Evolutionary conservation across 2,797 vertebrate species (phyloP), one percentile per base, ranked within the genome.

Genomic region (Oreonectes daqikongensis): DNA sequence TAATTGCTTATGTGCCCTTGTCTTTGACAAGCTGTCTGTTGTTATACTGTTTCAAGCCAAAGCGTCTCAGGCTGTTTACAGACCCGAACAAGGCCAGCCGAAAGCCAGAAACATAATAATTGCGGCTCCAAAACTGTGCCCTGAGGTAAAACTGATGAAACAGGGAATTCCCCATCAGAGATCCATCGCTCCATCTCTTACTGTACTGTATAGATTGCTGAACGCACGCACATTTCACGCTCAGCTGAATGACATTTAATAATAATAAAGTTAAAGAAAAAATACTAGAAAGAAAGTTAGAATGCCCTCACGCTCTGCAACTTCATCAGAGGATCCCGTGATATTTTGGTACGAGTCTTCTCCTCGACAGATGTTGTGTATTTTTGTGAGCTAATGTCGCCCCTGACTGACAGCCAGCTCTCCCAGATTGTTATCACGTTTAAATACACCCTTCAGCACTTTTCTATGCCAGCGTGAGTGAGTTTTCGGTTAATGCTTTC

Each of bases 31-130:
- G 57, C 64, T 82, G 64, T 73, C 60, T 64, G 52, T n/a, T 69
- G 60, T 26, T 67, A 38, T 53, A 42, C 40, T 6, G 42, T 42
- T 72, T 48, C 24, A 9, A 2, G 74, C 79, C 79, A 86, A 80
- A 85, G 83, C 71, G 76, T 71, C 63, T 66, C 73, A 76, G 66
- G 80, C 77, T 84, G 80, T 86, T 82, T 72, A 71, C 84, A 78
- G 46, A 83, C 82, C 32, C 75, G 59, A 75, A 76, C 81, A 72
- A 71, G 80, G 53, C 64, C 2, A 40, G 71, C 48, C 55, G 67
- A 48, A 26, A 71, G 46, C 46, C 46, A 65, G 5, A 70, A 26
- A 52, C 22, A 42, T 69, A 64, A 69, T 69, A 71, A 65, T 32
- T 71, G 68, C 26, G 65, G 28, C 26, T 70, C 38, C 22, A 32